A percentile compares a stretch with the other conserved stretches of the same genome.
Evolutionary conservation across 1,140 invertebrate species (phyloP).

Genomic region (Lamellibrachia luymesi): DNA sequence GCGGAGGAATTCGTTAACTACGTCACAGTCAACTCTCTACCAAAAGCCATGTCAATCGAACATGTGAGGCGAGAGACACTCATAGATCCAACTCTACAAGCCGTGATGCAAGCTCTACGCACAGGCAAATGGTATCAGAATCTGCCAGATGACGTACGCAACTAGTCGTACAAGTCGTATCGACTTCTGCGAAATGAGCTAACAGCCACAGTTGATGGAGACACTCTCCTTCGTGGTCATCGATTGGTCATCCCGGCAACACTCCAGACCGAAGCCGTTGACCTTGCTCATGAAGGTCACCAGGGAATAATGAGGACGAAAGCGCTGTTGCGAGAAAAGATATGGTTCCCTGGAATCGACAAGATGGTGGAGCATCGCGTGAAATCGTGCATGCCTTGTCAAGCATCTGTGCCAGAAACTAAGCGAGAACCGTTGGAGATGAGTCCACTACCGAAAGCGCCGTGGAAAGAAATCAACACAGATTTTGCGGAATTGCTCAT

Average conservation of each 20-base stretch:
- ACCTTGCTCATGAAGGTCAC: slow-evolving; percentile 7
- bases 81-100: slow-evolving; percentile 24
- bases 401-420: not conserved
- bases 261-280: slow-evolving; percentile 11
- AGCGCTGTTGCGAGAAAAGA: not conserved
- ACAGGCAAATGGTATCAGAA: not conserved
- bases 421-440: slow-evolving; percentile 14
- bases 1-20: slow-evolving; percentile 4
- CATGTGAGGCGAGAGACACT: slow-evolving; percentile 10
- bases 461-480: not conserved
- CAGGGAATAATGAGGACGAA: slow-evolving; percentile 12
- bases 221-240: not conserved
- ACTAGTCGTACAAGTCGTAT: not conserved
- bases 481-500: not conserved
- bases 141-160: not conserved
- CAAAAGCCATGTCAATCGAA: slow-evolving; percentile 21
- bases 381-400: not conserved
- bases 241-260: not conserved
- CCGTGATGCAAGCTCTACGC: not conserved
- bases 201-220: not conserved
- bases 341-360: slow-evolving; percentile 19
- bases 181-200: not conserved
- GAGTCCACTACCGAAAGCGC: not conserved
- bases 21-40: not conserved
- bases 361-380: not conserved